These are phyloP conservation scores for Caenorhabditis sp. DNA, from an alignment of 2,888 invertebrate species.

Conservation along the genomic window DNA sequence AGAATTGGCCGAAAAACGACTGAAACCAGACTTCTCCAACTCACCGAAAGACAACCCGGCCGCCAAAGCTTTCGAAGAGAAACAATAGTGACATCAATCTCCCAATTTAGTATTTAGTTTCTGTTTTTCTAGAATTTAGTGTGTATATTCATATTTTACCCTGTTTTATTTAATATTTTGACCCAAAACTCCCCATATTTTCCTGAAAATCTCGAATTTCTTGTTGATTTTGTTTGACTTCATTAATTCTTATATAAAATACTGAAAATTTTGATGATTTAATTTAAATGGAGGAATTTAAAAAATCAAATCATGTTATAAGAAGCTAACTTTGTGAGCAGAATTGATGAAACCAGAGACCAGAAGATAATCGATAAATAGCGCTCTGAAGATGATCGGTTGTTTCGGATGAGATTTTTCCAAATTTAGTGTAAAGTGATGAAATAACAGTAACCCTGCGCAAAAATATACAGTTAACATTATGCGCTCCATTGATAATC, in stretches of 20 bases:
- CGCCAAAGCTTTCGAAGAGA: conserved; percentile 64
- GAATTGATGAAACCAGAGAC: too few species aligned
- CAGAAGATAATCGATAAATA: too few species aligned
- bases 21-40: conserved; percentile 67
- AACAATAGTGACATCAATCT: conserved; percentile 7
- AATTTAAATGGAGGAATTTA: too few species aligned
- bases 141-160: neutral
- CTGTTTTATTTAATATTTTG: conserved; percentile 5
- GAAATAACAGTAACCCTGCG: too few species aligned
- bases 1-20: conserved; percentile 59
- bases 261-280: neutral
- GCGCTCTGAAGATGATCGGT: too few species aligned
- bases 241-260: neutral
- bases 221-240: conserved; percentile 1
- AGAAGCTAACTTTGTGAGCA: too few species aligned
- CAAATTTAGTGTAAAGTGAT: too few species aligned
- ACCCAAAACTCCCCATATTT: neutral
- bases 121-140: neutral
- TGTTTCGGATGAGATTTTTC: too few species aligned
- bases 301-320: too few species aligned
- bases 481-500: too few species aligned
- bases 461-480: too few species aligned
- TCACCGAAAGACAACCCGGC: conserved; percentile 64
- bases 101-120: neutral
- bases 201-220: neutral